Conservation (phyloP, 2,113 vertebrate species). For the Thamnophis sirtalis region DNA sequence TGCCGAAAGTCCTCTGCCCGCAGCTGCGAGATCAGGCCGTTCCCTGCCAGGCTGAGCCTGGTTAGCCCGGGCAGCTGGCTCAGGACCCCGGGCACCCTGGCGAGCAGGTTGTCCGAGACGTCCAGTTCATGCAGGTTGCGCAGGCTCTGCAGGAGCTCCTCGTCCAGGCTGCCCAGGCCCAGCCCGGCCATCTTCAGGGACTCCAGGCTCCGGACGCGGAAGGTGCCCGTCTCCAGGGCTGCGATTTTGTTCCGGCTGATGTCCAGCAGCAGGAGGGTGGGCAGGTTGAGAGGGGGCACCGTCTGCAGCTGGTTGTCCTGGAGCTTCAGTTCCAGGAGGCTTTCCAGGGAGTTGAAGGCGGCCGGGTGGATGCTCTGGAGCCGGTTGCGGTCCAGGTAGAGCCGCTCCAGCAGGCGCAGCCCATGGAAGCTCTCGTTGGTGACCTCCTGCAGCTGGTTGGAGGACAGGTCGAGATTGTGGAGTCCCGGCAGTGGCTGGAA, state of each 20-base stretch:
- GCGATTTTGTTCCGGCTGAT: conserved; percentile 83
- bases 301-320: conserved; percentile 82
- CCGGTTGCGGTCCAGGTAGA: conserved; percentile 88
- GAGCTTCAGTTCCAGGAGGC: conserved; percentile 90
- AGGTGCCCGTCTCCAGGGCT: conserved; percentile 63
- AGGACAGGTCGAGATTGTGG: conserved; percentile 89
- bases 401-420: conserved; percentile 82
- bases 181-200: conserved; percentile 83
- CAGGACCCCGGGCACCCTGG: conserved; percentile 69
- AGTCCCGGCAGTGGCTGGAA: conserved; percentile 83
- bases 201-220: conserved; percentile 81
- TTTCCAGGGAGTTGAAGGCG: conserved; percentile 80
- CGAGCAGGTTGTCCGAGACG: conserved; percentile 84
- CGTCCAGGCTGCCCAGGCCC: conserved; percentile 74
- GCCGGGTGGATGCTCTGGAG: conserved; percentile 82
- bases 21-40: conserved; percentile 81
- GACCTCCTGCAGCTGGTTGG: conserved; percentile 86
- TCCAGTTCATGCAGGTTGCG: conserved; percentile 90
- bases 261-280: conserved; percentile 86
- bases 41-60: conserved; percentile 82
- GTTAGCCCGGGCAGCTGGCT: conserved; percentile 74
- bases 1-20: conserved; percentile 74
- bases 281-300: conserved; percentile 78
- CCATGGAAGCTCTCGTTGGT: conserved; percentile 86
- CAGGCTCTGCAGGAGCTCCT: conserved; percentile 77